phyloP scores from a whole-genome alignment of 2,888 invertebrate genomes.

The Blastobasis lacticolella region DNA sequence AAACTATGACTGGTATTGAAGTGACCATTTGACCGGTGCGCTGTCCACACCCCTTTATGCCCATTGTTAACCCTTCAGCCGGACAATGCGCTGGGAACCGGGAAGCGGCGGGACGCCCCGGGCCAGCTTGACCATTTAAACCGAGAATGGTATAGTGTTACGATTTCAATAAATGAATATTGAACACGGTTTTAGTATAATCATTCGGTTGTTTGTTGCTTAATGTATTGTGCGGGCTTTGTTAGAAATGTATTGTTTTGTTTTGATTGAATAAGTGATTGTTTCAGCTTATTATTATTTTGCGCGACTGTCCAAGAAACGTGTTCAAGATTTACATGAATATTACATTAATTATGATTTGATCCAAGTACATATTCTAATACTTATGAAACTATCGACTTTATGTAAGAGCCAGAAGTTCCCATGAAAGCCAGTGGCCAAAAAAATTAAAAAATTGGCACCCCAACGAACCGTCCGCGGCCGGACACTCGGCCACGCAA shows the following conservation, averaged over 20 bases:
- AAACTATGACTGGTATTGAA: constrained; percentile 56
- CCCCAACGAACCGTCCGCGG: constrained; percentile 28
- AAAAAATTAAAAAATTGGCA: constrained; percentile 24
- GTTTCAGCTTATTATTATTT: too few species aligned
- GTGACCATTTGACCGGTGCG: constrained; percentile 71
- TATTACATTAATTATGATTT: too few species aligned
- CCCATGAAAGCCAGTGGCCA: background rate
- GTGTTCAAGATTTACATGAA: too few species aligned
- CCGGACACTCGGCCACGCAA: constrained; percentile 52
- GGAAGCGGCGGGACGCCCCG: constrained; percentile 44
- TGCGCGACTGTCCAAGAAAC: too few species aligned
- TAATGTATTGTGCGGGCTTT: too few species aligned
- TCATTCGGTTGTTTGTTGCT: too few species aligned
- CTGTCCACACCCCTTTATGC: constrained; percentile 70
- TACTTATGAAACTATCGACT: too few species aligned
- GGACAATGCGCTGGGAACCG: constrained; percentile 64
- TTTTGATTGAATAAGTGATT: too few species aligned
- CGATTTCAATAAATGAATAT: constrained; percentile 10
- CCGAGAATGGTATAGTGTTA: constrained; percentile 38
- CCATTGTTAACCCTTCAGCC: constrained; percentile 59
- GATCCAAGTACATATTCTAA: too few species aligned
- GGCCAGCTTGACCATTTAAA: constrained; percentile 36
- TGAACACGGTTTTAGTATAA: too few species aligned
- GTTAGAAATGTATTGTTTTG: too few species aligned
- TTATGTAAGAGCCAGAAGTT: background rate